Conservation (phyloP, 2,797 vertebrate species). For the Phrynocephalus forsythii region DNA sequence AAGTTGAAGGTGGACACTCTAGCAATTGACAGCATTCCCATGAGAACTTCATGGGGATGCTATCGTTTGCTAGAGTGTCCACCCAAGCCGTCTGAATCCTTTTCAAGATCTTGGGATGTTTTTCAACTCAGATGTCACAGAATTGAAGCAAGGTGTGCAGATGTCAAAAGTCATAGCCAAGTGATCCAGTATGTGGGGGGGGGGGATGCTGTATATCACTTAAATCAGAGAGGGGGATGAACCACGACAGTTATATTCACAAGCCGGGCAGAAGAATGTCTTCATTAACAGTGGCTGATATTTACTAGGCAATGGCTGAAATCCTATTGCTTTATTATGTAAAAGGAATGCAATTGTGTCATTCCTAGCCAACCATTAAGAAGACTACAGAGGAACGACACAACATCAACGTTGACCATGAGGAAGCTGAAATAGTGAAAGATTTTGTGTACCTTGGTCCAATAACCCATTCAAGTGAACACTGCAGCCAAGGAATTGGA, state of each 20-base stretch:
- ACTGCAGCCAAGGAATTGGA: no score
- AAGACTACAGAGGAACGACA: no score
- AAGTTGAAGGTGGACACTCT: slow-evolving; percentile 11
- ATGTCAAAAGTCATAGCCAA: no score
- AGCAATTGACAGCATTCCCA: background rate
- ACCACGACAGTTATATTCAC: background rate
- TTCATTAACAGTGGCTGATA: background rate
- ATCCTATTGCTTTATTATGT: no score
- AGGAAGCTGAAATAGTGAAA: no score
- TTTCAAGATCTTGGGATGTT: background rate
- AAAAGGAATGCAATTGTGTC: no score
- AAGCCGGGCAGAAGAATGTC: background rate
- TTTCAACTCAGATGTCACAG: background rate
- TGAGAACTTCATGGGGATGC: background rate
- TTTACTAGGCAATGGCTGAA: background rate
- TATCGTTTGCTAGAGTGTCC: background rate
- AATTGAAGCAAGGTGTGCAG: background rate
- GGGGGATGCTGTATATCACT: background rate
- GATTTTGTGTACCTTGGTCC: no score
- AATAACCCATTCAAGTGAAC: no score
- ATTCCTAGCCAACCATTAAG: no score
- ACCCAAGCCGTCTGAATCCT: background rate
- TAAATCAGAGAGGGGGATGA: background rate
- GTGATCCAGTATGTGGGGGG: background rate
- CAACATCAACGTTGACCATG: no score